A percentile compares a stretch with the other conserved stretches of the same genome.
phyloP scores from a whole-genome alignment of 2,113 vertebrate species.

The Festucalex cinctus region DNA sequence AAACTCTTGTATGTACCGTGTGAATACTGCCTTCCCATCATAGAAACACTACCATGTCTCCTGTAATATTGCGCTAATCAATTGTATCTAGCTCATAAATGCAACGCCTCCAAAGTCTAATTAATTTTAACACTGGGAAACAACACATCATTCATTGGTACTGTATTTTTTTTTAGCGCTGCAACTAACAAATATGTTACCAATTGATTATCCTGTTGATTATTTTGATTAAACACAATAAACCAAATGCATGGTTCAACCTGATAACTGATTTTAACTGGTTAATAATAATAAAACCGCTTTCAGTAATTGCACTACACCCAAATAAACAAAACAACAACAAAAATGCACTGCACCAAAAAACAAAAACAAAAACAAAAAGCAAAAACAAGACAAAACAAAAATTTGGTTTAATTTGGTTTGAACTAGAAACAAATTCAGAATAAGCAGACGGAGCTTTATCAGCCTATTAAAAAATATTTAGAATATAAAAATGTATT shows the following conservation, averaged over 20 bases:
- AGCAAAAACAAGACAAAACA: neutral
- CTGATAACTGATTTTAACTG: neutral
- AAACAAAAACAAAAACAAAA: neutral
- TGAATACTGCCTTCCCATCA: constrained; percentile 1
- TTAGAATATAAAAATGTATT: too few species aligned
- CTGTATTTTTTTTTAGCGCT: neutral
- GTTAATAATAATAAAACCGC: neutral
- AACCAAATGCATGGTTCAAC: neutral
- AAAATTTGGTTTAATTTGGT: too few species aligned
- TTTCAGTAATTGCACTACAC: too few species aligned
- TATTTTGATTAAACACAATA: neutral
- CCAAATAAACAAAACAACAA: neutral
- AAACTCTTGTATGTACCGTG: constrained; percentile 6
- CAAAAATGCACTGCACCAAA: neutral
- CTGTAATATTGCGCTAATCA: neutral
- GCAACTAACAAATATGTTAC: too few species aligned
- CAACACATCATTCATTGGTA: neutral
- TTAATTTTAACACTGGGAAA: neutral
- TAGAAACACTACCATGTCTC: too few species aligned
- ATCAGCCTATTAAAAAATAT: too few species aligned
- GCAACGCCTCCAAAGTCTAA: too few species aligned
- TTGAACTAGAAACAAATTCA: too few species aligned
- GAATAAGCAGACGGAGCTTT: too few species aligned
- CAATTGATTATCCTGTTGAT: too few species aligned
- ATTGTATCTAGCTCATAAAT: neutral